Evolutionary conservation across 2,888 invertebrate genomes (phyloP), one percentile per base, ranked within the genome.

Genomic region (Dryobota labecula): DNA sequence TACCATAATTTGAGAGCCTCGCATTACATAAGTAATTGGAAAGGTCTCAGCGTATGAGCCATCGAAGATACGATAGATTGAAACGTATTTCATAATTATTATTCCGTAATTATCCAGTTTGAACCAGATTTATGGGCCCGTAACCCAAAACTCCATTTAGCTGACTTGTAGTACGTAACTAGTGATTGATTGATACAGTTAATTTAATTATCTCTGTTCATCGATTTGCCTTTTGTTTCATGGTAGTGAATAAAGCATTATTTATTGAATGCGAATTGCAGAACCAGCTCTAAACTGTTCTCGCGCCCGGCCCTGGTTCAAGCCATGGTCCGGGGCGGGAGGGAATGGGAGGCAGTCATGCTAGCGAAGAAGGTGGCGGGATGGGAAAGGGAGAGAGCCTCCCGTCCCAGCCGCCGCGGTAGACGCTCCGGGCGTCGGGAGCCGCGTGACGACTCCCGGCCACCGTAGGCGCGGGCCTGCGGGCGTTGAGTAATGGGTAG

Each of bases 21-120:
- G 62, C 66, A 71, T 92, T 92, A 89, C 86, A 89, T 92, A 91
- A 92, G 80, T 85, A 85, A 90, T 89, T 89, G 86, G 87, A 90
- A 89, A 91, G 88, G 89, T 86, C 74, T 84, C 70, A 54, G 58
- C 80, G 78, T 78, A 77, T 82, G 83, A 68, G 54, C 80, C 79
- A 84, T 83, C 76, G 86, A 84, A 84, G 85, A 87, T 82, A 87
- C 87, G 85, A 88, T 88, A 86, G 87, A 90, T 89, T 87, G 86
- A 88, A 87, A 87, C 83, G 72, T 86, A 88, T 93, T 92, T 92
- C 90, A 90, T 90, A 91, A 92, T 91, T 88, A 92, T 91, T 87
- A 86, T 88, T 88, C 87, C 82, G 87, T 90, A 91, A 91, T 92
- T 90, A 91, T 87, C 87, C 86, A 86, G 84, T 87, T 84, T 86